These are phyloP conservation scores for Leptonema lineaticorne DNA, from an alignment of 1,140 invertebrate species.

Conservation along the genomic window DNA sequence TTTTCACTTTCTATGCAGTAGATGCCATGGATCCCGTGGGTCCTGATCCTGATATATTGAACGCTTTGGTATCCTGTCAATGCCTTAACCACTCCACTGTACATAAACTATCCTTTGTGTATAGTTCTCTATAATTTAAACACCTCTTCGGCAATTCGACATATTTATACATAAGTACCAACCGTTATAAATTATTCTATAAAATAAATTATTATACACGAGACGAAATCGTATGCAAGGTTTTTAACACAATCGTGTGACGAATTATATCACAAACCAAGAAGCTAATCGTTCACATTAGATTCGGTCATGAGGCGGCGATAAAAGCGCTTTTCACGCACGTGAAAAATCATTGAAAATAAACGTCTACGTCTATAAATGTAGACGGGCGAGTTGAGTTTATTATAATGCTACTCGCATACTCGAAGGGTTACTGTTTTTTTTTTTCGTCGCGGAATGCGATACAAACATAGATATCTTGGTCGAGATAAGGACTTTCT, in stretches of 20 bases:
- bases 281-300: too few relatives aligned
- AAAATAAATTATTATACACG: too few relatives aligned
- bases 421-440: background rate
- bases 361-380: too few relatives aligned
- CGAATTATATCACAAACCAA: too few relatives aligned
- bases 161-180: background rate
- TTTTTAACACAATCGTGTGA: too few relatives aligned
- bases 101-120: conserved; percentile 17
- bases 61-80: conserved; percentile 32
- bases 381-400: too few relatives aligned
- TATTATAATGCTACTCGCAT: too few relatives aligned
- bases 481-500: conserved; percentile 33
- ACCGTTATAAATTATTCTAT: too few relatives aligned
- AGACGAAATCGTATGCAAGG: too few relatives aligned
- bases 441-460: background rate
- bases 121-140: conserved; percentile 25
- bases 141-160: background rate
- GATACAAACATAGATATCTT: conserved; percentile 37
- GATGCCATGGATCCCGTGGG: conserved; percentile 5
- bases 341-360: too few relatives aligned
- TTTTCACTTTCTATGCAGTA: background rate
- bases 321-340: too few relatives aligned
- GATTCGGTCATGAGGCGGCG: too few relatives aligned
- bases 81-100: conserved; percentile 24
- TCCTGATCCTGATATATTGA: conserved; percentile 33